Percentiles rank a stretch among this genome's conserved stretches.
phyloP scores from a whole-genome alignment of 1,140 invertebrate genomes.

The Littorina saxatilis region DNA sequence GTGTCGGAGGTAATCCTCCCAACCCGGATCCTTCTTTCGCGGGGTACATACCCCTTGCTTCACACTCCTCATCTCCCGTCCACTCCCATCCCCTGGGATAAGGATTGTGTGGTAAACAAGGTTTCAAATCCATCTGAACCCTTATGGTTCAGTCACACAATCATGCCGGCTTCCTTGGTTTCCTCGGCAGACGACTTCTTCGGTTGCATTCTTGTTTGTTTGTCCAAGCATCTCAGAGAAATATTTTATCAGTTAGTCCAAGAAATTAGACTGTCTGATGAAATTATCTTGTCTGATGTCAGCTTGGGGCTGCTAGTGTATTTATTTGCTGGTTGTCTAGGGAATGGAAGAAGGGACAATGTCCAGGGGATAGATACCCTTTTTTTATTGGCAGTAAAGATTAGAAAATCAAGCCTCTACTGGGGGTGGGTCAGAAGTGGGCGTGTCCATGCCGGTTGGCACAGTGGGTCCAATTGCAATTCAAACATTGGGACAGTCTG shows the following conservation, averaged over 20 bases:
- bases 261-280: conserved; percentile 35
- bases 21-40: neutral
- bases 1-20: conserved; percentile 7
- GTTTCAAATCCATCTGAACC: neutral
- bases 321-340: too few species aligned
- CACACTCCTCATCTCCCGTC: too few species aligned
- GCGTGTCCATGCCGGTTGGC: too few species aligned
- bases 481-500: too few species aligned
- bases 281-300: conserved; percentile 16
- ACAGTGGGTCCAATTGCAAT: too few species aligned
- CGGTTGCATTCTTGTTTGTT: conserved; percentile 38
- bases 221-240: neutral
- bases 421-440: too few species aligned
- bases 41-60: too few species aligned
- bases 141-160: neutral
- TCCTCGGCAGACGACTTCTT: conserved; percentile 1
- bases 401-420: too few species aligned
- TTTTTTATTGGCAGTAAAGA: too few species aligned
- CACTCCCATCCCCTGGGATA: too few species aligned
- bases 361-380: too few species aligned
- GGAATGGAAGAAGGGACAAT: too few species aligned
- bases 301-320: neutral
- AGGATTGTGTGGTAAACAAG: conserved; percentile 16
- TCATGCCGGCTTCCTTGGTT: neutral
- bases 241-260: conserved; percentile 28